Conservation (phyloP, 2,113 vertebrate species). For the Poecile atricapillus region DNA sequence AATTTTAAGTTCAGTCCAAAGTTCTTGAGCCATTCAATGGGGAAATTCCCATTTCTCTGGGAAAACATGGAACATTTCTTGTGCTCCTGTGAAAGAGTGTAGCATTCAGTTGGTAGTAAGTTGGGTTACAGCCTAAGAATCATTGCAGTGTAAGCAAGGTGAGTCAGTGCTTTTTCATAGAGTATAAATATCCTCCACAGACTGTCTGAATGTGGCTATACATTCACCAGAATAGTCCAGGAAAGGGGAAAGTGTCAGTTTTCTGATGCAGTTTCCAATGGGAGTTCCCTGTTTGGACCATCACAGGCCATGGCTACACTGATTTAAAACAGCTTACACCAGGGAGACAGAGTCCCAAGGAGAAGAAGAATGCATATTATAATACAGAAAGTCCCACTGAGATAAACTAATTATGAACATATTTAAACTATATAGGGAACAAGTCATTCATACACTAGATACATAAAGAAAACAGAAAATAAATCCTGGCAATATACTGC, state of each 20-base stretch:
- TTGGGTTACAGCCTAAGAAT: background rate
- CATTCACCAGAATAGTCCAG: background rate
- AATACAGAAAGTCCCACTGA: background rate
- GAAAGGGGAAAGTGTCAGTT: background rate
- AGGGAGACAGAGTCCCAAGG: background rate
- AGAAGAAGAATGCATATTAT: background rate
- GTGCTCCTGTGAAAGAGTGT: background rate
- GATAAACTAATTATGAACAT: background rate
- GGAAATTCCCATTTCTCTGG: background rate
- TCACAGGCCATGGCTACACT: background rate
- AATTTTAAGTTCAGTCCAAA: background rate
- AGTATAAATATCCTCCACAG: background rate
- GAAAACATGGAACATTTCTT: background rate
- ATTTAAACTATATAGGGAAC: background rate
- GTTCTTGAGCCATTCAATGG: background rate
- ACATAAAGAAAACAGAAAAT: background rate
- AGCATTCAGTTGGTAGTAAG: background rate
- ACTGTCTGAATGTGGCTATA: background rate
- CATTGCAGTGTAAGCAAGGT: background rate
- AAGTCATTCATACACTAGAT: background rate
- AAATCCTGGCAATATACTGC: background rate
- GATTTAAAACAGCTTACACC: background rate
- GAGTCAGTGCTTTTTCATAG: background rate
- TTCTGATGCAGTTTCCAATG: background rate
- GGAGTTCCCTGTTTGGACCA: background rate